Evolutionary conservation across 64 coral and sea anemone genomes (phyloP), one percentile per base, ranked within the genome.

Genomic region (Montipora sp.): DNA sequence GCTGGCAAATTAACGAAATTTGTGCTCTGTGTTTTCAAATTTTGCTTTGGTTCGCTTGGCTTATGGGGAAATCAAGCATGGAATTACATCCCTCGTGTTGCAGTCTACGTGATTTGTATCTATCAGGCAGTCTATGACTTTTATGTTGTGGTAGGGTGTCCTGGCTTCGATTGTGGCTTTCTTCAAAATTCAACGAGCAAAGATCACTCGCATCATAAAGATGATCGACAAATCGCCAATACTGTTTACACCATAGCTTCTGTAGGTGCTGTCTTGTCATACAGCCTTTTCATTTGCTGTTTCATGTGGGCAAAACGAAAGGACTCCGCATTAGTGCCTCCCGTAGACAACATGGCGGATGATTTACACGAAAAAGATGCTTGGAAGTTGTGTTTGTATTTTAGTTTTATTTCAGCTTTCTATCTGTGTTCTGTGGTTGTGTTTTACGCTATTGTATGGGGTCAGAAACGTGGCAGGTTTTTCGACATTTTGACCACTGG

Each of bases 61-160:
- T 45, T 94, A 71, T 94, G 92, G 92, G 80, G 75, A 18, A 79
- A 73, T 19, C 63, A 12, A 5, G 13, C 53, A 55, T 94, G 77
- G 68, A 89, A 80, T 49, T 50, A 69, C 51, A 75, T 83, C 47
- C 47, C 51, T 44, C 75, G 87, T 12, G 70, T 94, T 18, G 12
- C 83, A 4, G 81, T 94, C 69, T 12, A 20, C 2, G 3, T 76
- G n/a, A 4, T 90, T 2, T 89, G 78, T 53, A 50, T 50, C 63
- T 94, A 90, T 74, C 92, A 94, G 44, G 87, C 81, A 23, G 72
- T 75, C 49, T 94, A 94, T 27, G 87, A 90, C 53, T 66, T 94
- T 0, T 89, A 71, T 83, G 22, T 90, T 10, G 87, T 94, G 51
- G 60, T 90, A 16, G 65, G 66, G 1, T 94, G 87, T 53, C 87